Evolutionary conservation across 2,113 vertebrate species (phyloP).

Genomic region (Prochilodus magdalenae): DNA sequence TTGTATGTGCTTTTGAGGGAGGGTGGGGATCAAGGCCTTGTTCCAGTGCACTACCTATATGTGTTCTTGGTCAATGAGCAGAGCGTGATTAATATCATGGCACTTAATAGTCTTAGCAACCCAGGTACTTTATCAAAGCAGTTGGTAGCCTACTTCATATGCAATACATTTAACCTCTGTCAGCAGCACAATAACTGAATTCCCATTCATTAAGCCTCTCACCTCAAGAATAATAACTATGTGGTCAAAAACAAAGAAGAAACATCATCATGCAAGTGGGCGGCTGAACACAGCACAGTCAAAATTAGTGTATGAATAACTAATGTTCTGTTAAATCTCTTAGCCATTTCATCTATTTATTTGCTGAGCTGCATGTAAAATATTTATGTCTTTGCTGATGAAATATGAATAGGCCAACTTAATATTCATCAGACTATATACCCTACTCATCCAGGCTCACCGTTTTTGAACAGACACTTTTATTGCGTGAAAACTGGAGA

Average conservation of each 20-base stretch:
- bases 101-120: not conserved
- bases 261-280: not conserved
- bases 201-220: not conserved
- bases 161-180: not conserved
- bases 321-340: conserved; percentile 62
- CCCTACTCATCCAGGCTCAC: conserved; percentile 10
- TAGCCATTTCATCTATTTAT: conserved; percentile 63
- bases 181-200: not conserved
- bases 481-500: not conserved
- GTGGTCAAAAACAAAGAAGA: not conserved
- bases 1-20: not conserved
- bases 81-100: not conserved
- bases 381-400: conserved; percentile 61
- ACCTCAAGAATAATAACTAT: not conserved
- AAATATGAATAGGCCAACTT: conserved; percentile 53
- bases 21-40: not conserved
- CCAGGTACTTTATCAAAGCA: not conserved
- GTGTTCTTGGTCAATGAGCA: not conserved
- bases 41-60: not conserved
- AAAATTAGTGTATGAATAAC: conserved; percentile 67
- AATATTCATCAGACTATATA: conserved; percentile 49
- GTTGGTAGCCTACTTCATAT: not conserved
- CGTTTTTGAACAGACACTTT: conserved; percentile 16
- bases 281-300: conserved; percentile 31
- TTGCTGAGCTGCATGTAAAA: conserved; percentile 59